phyloP scores from a whole-genome alignment of 2,113 vertebrate genomes.

The Hydropotes inermis region DNA sequence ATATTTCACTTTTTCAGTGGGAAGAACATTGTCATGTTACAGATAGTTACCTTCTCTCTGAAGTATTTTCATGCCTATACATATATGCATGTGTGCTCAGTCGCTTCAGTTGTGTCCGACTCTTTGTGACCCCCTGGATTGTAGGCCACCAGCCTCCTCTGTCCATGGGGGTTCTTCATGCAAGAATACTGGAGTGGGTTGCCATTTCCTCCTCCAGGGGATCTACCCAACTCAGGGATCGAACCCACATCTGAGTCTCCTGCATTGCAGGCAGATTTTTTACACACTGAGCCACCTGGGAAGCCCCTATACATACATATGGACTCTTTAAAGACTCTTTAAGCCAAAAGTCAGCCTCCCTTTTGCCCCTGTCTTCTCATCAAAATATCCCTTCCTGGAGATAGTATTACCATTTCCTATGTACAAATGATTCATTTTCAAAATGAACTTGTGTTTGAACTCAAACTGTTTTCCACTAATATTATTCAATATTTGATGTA shows the following conservation, averaged over 20 bases:
- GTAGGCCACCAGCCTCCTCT: neutral
- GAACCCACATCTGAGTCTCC: neutral
- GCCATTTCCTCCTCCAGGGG: neutral
- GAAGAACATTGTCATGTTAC: neutral
- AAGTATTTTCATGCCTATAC: neutral
- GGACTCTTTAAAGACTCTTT: neutral
- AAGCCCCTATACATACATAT: neutral
- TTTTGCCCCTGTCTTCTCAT: neutral
- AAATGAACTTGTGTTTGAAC: neutral
- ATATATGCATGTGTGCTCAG: neutral
- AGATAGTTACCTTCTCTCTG: neutral
- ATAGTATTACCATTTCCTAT: neutral
- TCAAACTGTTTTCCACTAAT: neutral
- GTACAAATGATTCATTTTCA: neutral
- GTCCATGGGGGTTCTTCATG: neutral
- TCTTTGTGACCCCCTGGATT: neutral
- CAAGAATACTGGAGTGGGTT: neutral
- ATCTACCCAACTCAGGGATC: neutral
- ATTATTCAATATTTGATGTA: neutral
- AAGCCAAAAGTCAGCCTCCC: neutral
- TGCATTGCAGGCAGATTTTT: neutral
- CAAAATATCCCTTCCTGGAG: neutral
- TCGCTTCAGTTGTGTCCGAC: neutral
- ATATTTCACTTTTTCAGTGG: neutral
- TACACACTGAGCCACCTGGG: neutral